Conservation (phyloP, 2,797 vertebrate species). For the Tadarida brasiliensis region DNA sequence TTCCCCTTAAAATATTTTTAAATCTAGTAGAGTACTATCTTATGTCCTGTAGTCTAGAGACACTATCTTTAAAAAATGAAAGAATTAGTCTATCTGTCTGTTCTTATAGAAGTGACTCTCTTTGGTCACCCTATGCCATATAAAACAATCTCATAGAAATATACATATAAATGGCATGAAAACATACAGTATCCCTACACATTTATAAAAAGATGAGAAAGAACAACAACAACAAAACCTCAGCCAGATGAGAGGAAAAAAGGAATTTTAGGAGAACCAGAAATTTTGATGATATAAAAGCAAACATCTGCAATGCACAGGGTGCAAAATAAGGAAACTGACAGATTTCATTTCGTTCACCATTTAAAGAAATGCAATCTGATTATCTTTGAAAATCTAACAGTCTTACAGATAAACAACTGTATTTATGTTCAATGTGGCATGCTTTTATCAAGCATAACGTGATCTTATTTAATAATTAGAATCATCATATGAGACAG, state of each 20-base stretch:
- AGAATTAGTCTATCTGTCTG: not conserved
- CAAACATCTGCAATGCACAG: not conserved
- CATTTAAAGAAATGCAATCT: not conserved
- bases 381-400: not conserved
- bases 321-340: not conserved
- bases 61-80: not conserved
- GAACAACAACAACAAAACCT: too few species aligned
- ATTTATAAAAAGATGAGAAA: not conserved
- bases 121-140: not conserved
- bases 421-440: not conserved
- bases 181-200: not conserved
- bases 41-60: not conserved
- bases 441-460: not conserved
- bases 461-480: not conserved
- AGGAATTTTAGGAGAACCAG: not conserved
- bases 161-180: not conserved
- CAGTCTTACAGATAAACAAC: not conserved
- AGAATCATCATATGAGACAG: not conserved
- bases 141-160: not conserved
- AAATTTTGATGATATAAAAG: not conserved
- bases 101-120: not conserved
- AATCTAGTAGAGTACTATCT: not conserved
- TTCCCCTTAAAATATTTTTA: not conserved
- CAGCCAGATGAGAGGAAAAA: not conserved
- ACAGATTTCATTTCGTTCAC: not conserved